Evolutionary conservation across 2,113 vertebrate genomes (phyloP).

Genomic region (Arenaria interpres): DNA sequence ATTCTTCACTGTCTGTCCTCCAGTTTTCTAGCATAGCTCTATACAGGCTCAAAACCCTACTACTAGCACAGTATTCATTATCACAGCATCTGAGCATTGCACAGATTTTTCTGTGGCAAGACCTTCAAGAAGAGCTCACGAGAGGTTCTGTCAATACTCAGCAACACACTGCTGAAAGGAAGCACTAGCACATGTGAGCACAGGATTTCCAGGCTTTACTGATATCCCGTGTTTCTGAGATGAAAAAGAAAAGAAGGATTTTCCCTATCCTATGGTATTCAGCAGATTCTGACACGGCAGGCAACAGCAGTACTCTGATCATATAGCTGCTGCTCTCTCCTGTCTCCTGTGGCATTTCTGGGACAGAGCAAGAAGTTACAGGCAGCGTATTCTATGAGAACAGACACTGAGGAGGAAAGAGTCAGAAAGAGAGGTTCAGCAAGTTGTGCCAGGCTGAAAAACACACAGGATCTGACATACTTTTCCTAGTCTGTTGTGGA

Average conservation of each 20-base stretch:
- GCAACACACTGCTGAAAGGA: not conserved
- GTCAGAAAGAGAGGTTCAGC: not conserved
- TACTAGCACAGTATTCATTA: not conserved
- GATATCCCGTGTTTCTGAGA: not conserved
- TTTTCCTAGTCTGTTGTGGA: not conserved
- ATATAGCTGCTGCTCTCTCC: not conserved
- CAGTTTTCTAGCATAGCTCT: not conserved
- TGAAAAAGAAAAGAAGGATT: not conserved
- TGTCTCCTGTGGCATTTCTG: not conserved
- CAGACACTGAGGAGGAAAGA: not conserved
- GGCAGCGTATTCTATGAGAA: not conserved
- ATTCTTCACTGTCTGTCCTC: not conserved
- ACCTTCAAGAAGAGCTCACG: not conserved
- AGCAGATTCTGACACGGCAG: not conserved
- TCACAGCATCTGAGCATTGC: not conserved
- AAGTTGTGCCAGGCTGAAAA: not conserved
- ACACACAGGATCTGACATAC: not conserved
- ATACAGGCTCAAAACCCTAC: not conserved
- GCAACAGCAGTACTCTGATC: not conserved
- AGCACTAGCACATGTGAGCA: not conserved
- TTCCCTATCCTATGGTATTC: not conserved
- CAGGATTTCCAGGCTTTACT: not conserved
- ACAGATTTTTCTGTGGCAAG: not conserved
- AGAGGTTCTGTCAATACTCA: not conserved
- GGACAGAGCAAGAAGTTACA: not conserved